Base-by-base conservation (phyloP, 2,888 invertebrate species). In the Drosophila nr. perissopoda region DNA sequence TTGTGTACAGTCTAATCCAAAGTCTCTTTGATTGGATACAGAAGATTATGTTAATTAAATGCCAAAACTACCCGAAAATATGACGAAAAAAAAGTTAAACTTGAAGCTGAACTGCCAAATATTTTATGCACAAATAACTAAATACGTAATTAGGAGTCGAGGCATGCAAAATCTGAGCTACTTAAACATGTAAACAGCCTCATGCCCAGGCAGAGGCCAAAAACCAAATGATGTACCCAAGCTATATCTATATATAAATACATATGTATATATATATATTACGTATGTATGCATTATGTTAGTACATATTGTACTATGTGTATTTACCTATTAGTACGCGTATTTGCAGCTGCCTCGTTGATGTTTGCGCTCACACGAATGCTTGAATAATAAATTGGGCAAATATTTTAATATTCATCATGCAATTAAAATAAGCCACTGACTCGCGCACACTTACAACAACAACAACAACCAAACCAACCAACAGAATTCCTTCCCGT, bases 321-420 rank as follows among this genome's bases (percentile, higher is more conserved):
- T 45, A 45, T 45, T 45, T 45, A 45, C 16, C 45, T 25, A 45
- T 45, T 45, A 18, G 45, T 45, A 45, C 45, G 45, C 45, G 45
- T 45, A 45, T 45, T 45, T 25, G 25, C 45, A 45, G 45, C 45
- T 25, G 45, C 21, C 45, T 45, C 72, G 76, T 76, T 79, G 77
- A 73, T 82, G 82, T 70, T 81, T 66, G 79, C 77, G 73, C 82
- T 45, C 45, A 71, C 83, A 80, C 80, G 75, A 74, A 82, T 79
- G 88, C 87, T 78, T 87, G 82, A 90, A 89, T 91, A 91, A 91
- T 83, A 89, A 91, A 91, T 91, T 91, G 76, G 69, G 83, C 85
- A 87, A 90, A 88, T 90, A 90, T 90, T 91, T 87, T 90, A 91
- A 91, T 91, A 91, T 91, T 91, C 91, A 91, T 90, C 90, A 91